Evolutionary conservation across 2,797 vertebrate species (phyloP).

Genomic region (Loriculus beryllinus): DNA sequence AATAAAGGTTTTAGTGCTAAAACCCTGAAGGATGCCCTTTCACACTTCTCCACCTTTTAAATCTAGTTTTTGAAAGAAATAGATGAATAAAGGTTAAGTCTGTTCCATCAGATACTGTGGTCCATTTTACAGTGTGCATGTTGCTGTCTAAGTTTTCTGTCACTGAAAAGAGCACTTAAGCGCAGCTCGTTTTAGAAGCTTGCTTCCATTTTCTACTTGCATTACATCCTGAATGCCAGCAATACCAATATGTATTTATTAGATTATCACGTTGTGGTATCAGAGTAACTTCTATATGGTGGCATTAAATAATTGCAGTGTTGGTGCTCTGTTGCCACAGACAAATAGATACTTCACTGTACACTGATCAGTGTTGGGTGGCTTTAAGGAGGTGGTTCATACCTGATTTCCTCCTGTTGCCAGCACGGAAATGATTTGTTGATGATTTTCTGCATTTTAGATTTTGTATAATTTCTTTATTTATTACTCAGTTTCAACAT

Average conservation of each 20-base stretch:
- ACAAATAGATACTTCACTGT: neutral
- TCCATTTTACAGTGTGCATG: neutral
- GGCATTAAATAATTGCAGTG: neutral
- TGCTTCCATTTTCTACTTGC: slow-evolving; percentile 25
- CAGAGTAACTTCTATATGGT: neutral
- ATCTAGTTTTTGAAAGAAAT: neutral
- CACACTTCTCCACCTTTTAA: neutral
- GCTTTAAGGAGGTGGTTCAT: neutral
- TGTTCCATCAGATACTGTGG: neutral
- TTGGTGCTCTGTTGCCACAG: neutral
- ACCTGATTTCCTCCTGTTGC: neutral
- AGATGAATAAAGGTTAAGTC: neutral
- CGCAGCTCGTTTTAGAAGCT: slow-evolving; percentile 14
- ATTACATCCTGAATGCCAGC: neutral
- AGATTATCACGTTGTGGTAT: neutral
- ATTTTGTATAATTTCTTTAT: neutral
- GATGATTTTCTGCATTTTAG: neutral
- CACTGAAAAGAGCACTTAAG: neutral
- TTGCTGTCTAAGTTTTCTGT: neutral
- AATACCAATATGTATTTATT: neutral
- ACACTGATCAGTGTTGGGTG: neutral
- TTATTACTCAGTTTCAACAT: neutral
- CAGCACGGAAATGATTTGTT: neutral
- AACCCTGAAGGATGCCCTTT: neutral
- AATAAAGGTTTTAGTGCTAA: neutral